These are phyloP conservation scores for Melitaea athalia DNA, from an alignment of 2,888 invertebrate genomes.

Conservation along the genomic window DNA sequence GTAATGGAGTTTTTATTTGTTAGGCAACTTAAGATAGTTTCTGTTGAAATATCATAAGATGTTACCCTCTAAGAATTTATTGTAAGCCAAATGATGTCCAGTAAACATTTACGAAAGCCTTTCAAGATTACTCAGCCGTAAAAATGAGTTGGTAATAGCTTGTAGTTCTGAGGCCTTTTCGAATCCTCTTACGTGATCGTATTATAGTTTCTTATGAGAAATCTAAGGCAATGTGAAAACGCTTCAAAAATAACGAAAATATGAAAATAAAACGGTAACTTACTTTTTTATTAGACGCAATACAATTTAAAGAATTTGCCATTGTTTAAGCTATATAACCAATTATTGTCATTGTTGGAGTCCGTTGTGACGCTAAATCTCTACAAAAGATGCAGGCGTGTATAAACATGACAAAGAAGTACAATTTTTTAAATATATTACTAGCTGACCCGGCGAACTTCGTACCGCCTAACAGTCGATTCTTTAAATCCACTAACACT, in stretches of 20 bases:
- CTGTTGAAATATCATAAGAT: constrained; percentile 7
- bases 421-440: too few relatives aligned
- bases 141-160: constrained; percentile 36
- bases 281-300: too few relatives aligned
- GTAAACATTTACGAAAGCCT: constrained; percentile 34
- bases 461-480: too few relatives aligned
- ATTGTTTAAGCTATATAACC: too few relatives aligned
- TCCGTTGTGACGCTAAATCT: too few relatives aligned
- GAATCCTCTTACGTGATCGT: constrained; percentile 32
- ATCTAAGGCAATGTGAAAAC: constrained; percentile 21
- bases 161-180: constrained; percentile 22
- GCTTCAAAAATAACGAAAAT: too few relatives aligned
- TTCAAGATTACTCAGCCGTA: constrained; percentile 40
- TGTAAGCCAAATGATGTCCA: constrained; percentile 34
- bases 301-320: too few relatives aligned
- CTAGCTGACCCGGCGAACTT: too few relatives aligned
- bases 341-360: too few relatives aligned
- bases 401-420: too few relatives aligned
- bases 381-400: too few relatives aligned
- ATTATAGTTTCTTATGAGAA: constrained; percentile 25
- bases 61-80: constrained; percentile 25
- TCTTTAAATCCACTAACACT: too few relatives aligned
- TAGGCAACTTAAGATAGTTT: neutral
- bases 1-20: neutral
- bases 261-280: neutral